phyloP scores from a whole-genome alignment of 2,797 vertebrate genomes.

The Chiroxiphia lanceolata region DNA sequence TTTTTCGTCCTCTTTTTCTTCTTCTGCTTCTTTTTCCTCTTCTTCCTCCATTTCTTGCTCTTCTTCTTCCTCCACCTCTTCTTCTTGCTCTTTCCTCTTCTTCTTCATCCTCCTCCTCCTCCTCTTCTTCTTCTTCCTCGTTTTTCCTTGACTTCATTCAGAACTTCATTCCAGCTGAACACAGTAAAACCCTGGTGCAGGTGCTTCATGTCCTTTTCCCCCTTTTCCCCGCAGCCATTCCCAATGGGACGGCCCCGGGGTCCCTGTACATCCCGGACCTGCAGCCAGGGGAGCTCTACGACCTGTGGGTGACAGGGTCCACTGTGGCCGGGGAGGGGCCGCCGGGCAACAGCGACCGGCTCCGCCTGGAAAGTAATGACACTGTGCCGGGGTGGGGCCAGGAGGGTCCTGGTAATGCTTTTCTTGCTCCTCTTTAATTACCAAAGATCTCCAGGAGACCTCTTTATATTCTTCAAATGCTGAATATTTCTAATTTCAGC shows the following conservation, averaged over 20 bases:
- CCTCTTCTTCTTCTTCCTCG: background rate
- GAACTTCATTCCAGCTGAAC: fast-evolving
- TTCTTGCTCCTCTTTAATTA: background rate
- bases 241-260: background rate
- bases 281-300: conserved; percentile 60
- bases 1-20: too few relatives aligned
- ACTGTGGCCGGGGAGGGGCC: conserved; percentile 83
- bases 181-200: fast-evolving
- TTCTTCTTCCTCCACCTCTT: background rate
- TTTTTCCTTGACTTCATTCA: fast-evolving
- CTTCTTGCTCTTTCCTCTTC: background rate
- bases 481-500: background rate
- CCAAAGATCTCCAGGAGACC: background rate
- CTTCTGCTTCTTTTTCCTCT: background rate
- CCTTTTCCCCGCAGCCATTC: conserved; percentile 24
- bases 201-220: background rate
- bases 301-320: conserved; percentile 83
- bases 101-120: background rate
- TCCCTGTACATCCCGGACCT: conserved; percentile 51
- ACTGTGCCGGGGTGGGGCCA: fast-evolving
- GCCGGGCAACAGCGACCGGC: conserved; percentile 39
- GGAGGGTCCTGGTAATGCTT: background rate
- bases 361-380: conserved; percentile 60
- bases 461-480: background rate
- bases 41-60: background rate